Base-by-base conservation (phyloP, 2,797 vertebrate species). In the Lutjanus campechanus region DNA sequence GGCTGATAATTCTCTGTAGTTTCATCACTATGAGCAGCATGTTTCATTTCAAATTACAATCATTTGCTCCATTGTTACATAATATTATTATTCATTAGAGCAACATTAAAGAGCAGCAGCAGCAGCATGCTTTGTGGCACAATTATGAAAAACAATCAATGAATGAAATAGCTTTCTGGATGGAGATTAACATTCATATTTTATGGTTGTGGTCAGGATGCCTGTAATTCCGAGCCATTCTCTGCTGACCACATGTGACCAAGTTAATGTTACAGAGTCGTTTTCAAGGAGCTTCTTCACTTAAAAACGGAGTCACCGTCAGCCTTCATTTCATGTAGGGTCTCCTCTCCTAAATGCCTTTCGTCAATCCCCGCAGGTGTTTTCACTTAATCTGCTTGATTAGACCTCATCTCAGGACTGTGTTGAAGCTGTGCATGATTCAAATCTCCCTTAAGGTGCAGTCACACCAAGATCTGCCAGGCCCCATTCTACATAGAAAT, bases 381-480 rank as follows among this genome's bases (percentile, higher is more conserved):
- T 72, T 73, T 40, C 58, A 51, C 44, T 76, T 15, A n/a, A 56
- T 20, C 20, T 22, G 20, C 22, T 51, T 43, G 69, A 69, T 69
- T 20, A 40, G 43, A 19, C 19, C 8, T 77, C 44, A 1, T 66
- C 29, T 61, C 75, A 40, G 64, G 29, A 49, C 58, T 19, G 61
- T 16, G 12, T 25, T 55, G 10, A 56, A 20, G n/a, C 41, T 55
- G 43, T 59, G 40, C 53, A 69, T 20, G 5, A 64, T 20, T 36
- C 9, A 2, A 8, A 66, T 47, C 41, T 25, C 10, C 3, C 50
- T 68, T 8, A 62, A 1, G 29, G 20, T n/a, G 20, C 54, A 43
- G 10, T 17, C 40, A n/a, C 2, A 41, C 46, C 7, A 36, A 20
- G n/a, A 22, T 41, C n/a, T 5, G 1, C 50, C 36, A 41, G n/a